These are phyloP conservation scores for Prosapia bicincta DNA, from an alignment of 2,888 invertebrate genomes.

Conservation along the genomic window DNA sequence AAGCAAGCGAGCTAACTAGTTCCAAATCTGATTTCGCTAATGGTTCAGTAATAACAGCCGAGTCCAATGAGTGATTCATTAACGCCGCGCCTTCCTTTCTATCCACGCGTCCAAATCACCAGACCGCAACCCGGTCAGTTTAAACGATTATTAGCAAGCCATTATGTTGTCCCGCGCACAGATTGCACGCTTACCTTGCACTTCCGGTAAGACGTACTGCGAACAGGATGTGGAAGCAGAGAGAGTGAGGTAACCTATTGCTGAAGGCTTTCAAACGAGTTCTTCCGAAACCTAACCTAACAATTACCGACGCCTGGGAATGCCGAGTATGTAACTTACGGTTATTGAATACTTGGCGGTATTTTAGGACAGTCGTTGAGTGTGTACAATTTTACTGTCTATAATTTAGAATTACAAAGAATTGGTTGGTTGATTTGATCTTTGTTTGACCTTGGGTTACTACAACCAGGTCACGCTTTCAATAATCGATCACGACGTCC, in stretches of 20 bases:
- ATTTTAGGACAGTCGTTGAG: background rate
- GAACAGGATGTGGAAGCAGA: background rate
- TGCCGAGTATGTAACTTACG: background rate
- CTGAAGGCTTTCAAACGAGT: background rate
- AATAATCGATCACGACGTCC: background rate
- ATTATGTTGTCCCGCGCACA: background rate
- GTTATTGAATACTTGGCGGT: background rate
- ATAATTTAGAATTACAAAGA: too few species aligned
- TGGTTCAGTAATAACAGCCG: too few species aligned
- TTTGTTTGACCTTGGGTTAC: background rate
- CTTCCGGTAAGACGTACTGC: background rate
- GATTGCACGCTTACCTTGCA: background rate
- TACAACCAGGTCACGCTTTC: background rate
- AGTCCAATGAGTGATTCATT: too few species aligned
- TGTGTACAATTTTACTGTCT: too few species aligned
- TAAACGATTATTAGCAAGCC: background rate
- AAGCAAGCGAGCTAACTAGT: too few species aligned
- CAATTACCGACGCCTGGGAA: background rate
- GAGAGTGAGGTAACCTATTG: background rate
- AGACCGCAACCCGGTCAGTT: background rate
- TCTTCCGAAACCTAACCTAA: background rate
- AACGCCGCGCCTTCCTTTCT: background rate
- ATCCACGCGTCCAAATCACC: background rate
- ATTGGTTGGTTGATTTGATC: background rate
- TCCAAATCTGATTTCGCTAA: too few species aligned